Evolutionary conservation across 1,140 invertebrate species (phyloP).

Genomic region (Formica selysi): DNA sequence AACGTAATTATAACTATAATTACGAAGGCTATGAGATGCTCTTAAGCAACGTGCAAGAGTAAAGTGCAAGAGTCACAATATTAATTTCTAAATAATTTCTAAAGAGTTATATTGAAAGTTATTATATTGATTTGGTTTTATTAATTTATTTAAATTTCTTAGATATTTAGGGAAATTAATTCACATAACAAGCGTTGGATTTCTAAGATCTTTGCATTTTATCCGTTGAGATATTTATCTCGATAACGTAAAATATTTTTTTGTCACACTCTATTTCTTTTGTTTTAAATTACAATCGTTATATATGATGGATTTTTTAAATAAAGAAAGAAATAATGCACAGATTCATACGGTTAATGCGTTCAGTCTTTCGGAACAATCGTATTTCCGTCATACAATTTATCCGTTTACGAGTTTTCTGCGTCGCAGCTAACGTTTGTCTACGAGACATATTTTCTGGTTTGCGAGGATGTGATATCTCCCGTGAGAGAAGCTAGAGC

Average conservation of each 20-base stretch:
- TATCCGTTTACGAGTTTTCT: conserved; percentile 69
- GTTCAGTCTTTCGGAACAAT: conserved; percentile 43
- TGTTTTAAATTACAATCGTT: neutral
- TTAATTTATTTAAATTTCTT: conserved; percentile 5
- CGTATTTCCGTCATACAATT: conserved; percentile 56
- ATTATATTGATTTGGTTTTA: neutral
- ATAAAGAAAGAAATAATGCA: neutral
- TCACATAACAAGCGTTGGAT: neutral
- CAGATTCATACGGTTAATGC: neutral
- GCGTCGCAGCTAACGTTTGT: conserved; percentile 64
- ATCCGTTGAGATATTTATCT: neutral
- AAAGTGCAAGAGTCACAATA: neutral
- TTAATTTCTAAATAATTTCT: neutral
- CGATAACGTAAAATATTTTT: neutral
- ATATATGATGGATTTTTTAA: no score
- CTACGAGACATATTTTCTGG: conserved; percentile 68
- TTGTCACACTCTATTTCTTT: neutral
- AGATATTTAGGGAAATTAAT: neutral
- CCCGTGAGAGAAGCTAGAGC: conserved; percentile 63
- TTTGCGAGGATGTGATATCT: conserved; percentile 70
- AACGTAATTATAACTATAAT: neutral
- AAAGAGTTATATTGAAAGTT: neutral
- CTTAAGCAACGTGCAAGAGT: neutral
- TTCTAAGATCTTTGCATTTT: neutral
- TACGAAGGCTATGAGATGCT: neutral